A percentile compares a stretch with the other conserved stretches of the same genome.
phyloP scores from a whole-genome alignment of 2,113 vertebrate genomes.

The Pavo muticus region DNA sequence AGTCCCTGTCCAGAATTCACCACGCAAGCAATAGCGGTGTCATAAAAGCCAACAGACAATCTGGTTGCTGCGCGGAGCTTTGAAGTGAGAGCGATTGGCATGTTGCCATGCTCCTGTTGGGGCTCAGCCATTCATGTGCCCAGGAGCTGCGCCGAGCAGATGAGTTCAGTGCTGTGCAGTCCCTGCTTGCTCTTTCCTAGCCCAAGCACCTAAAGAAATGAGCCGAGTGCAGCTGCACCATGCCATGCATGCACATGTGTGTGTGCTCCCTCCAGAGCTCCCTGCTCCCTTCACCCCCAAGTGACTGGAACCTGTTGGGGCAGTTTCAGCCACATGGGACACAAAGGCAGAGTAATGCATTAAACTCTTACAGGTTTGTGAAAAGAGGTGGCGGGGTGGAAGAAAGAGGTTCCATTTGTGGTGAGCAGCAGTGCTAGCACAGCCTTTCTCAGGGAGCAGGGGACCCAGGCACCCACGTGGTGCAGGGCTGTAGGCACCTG shows the following conservation, averaged over 20 bases:
- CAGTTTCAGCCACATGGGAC: not conserved
- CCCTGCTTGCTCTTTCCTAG: not conserved
- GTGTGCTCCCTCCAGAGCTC: not conserved
- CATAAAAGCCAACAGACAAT: constrained; percentile 47
- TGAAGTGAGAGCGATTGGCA: constrained; percentile 68
- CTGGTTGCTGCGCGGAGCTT: constrained; percentile 53
- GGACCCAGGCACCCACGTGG: rapidly evolving
- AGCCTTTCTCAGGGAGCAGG: not conserved
- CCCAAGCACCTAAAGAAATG: not conserved
- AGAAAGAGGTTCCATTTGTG: not conserved
- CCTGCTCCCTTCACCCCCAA: not conserved
- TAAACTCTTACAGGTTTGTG: not conserved
- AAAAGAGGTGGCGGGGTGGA: not conserved
- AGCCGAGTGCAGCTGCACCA: not conserved
- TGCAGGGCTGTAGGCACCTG: not conserved
- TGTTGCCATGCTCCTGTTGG: constrained; percentile 55
- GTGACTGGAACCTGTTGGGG: not conserved
- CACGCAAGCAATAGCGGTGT: not conserved
- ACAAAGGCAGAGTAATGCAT: not conserved
- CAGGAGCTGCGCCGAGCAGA: constrained; percentile 61
- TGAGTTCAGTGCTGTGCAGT: constrained; percentile 58
- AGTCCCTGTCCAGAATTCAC: constrained; percentile 16
- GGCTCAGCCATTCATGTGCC: constrained; percentile 30
- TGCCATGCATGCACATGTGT: not conserved
- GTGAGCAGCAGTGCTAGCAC: not conserved